A percentile compares a stretch with the other conserved stretches of the same genome.
Conservation (phyloP, 2,888 invertebrate genomes). For the Gandaritis pyraliata region DNA sequence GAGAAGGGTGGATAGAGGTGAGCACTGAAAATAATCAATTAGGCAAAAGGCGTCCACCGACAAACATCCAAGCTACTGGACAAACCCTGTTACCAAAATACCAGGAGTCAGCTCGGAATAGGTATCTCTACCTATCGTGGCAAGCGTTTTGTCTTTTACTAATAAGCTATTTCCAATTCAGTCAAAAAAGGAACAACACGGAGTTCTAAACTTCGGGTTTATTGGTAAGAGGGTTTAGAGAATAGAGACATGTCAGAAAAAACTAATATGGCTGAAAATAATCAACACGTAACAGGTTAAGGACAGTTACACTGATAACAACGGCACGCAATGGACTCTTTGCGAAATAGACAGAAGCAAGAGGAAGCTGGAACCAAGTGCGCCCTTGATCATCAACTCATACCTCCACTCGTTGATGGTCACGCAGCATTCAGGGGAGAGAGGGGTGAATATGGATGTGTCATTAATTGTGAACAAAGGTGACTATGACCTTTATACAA, state of each 20-base stretch:
- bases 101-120: no score
- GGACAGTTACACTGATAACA: slow-evolving; percentile 89
- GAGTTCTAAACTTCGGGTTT: no score
- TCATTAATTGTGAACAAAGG: slow-evolving; percentile 85
- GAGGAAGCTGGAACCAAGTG: slow-evolving; percentile 56
- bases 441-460: slow-evolving; percentile 85
- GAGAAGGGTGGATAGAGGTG: slow-evolving; percentile 82
- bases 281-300: slow-evolving; percentile 68
- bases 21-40: slow-evolving; percentile 1
- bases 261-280: background rate
- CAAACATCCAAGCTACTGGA: background rate
- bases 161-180: no score
- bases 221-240: no score
- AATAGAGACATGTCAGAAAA: no score
- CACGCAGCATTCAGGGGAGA: slow-evolving; percentile 74
- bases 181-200: no score
- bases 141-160: no score
- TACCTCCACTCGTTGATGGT: slow-evolving; percentile 87
- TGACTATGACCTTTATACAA: slow-evolving; percentile 45
- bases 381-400: slow-evolving; percentile 85
- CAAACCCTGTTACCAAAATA: no score
- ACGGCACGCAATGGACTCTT: slow-evolving; percentile 88
- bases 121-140: no score
- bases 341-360: slow-evolving; percentile 76
- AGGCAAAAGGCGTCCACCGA: background rate